Evolutionary conservation across 2,888 invertebrate genomes (phyloP), one percentile per base, ranked within the genome.

Genomic region (Netelia fuscicornis): DNA sequence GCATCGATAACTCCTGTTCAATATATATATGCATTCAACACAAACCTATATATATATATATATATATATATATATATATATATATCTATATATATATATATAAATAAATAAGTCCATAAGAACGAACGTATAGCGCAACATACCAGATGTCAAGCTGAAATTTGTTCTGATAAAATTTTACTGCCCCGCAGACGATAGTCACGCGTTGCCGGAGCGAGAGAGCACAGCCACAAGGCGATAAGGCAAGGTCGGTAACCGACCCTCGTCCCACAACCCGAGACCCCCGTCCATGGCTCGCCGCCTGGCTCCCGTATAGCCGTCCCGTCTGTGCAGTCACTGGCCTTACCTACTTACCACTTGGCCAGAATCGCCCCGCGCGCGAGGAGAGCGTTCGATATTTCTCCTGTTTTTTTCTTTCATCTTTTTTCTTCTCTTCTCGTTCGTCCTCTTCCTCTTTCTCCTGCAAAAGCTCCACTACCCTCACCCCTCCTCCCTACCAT

Each of bases 201-300:
- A 85, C 84, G 88, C 88, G 84, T 89, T 37, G 37, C 37, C 88
- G 87, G 88, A 89, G 83, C 84, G 78, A 37, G 17, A 78, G 37
- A 37, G 37, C 37, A 37, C 37, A 81, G 85, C 81, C 84, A 85
- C 84, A 82, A 81, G 72, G 79, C 85, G 89, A 89, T 90, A 89
- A 85, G 86, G 86, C 89, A 90, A 90, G 89, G 89, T 90, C 88
- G 87, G 86, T 89, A 89, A 89, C 89, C 89, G 89, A 88, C 87
- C 88, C 84, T 84, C 87, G 71, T 75, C 67, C 79, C 74, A 82
- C 71, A 84, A 79, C 68, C 81, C 81, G 76, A 80, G 67, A 84
- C 76, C 44, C 30, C 75, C 71, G 48, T 42, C 71, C 68, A 64
- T 9, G 64, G 37, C 54, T 20, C 67, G 60, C 67, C 17, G 20